These are phyloP conservation scores for Malacoctenus gilli DNA, from an alignment of 2,797 vertebrate genomes.

Conservation along the genomic window DNA sequence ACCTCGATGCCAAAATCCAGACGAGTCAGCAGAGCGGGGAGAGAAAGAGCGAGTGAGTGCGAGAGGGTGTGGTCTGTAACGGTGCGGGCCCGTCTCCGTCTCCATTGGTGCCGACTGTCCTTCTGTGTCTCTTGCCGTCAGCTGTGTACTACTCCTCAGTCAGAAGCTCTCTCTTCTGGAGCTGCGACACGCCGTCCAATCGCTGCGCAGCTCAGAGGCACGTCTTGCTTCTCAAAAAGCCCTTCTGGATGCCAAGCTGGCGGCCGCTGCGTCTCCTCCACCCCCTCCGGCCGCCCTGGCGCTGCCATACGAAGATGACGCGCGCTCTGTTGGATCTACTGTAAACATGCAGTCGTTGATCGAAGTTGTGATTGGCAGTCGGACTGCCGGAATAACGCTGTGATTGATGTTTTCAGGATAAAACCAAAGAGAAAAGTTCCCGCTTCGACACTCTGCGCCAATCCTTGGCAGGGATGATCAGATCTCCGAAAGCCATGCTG, in stretches of 20 bases:
- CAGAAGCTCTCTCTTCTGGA: slow-evolving; percentile 94
- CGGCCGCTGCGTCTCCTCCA: slow-evolving; percentile 74
- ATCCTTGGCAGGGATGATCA: slow-evolving; percentile 94
- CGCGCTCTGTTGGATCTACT: slow-evolving; percentile 92
- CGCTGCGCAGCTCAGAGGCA: slow-evolving; percentile 88
- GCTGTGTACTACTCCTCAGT: slow-evolving; percentile 90
- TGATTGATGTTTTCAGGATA: slow-evolving; percentile 82
- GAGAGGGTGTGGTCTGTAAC: not conserved
- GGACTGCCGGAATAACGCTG: not conserved
- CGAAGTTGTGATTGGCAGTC: not conserved
- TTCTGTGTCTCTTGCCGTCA: slow-evolving; percentile 58
- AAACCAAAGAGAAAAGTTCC: slow-evolving; percentile 88
- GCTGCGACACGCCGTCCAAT: slow-evolving; percentile 91
- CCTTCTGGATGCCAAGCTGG: slow-evolving; percentile 90
- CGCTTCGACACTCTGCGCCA: slow-evolving; percentile 95
- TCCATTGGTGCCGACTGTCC: not conserved
- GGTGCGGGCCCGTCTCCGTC: not conserved
- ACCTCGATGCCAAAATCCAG: slow-evolving; percentile 90
- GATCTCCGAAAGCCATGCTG: slow-evolving; percentile 90
- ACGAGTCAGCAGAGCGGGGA: slow-evolving; percentile 84
- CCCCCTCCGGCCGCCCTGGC: slow-evolving; percentile 43
- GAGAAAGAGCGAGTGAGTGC: slow-evolving; percentile 92
- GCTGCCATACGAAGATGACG: slow-evolving; percentile 90
- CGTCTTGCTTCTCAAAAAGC: slow-evolving; percentile 91
- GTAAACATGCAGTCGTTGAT: slow-evolving; percentile 69